Evolutionary conservation across 2,888 invertebrate genomes (phyloP).

Genomic region (Stenichneumon culpator): DNA sequence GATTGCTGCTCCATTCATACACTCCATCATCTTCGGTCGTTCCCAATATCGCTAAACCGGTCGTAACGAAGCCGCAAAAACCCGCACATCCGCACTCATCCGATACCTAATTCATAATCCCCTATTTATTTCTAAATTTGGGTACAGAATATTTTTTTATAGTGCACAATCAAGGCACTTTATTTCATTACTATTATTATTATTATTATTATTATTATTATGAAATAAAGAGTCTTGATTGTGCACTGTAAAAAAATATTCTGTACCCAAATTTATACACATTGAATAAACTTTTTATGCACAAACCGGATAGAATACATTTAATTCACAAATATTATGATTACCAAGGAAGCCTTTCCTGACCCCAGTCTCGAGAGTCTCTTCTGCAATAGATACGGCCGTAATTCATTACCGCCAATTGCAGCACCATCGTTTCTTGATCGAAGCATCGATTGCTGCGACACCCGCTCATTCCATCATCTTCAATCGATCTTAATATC

Average conservation of each 20-base stretch:
- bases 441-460: constrained; percentile 32
- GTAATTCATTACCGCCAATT: constrained; percentile 71
- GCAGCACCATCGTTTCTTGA: constrained; percentile 47
- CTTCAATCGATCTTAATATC: constrained; percentile 19
- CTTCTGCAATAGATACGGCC: constrained; percentile 77
- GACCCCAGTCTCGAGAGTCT: constrained; percentile 75
- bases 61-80: background rate
- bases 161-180: too few species aligned
- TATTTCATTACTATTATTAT: too few species aligned
- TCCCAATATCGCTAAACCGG: background rate
- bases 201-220: too few species aligned
- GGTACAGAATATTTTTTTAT: too few species aligned
- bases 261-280: too few species aligned
- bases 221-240: background rate
- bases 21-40: constrained; percentile 24
- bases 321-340: too few species aligned
- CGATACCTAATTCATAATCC: background rate
- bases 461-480: constrained; percentile 13
- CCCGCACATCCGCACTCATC: background rate
- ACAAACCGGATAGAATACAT: too few species aligned
- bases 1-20: constrained; percentile 10
- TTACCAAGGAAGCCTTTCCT: constrained; percentile 59
- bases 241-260: too few species aligned
- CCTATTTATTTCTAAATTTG: too few species aligned
- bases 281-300: too few species aligned